phyloP scores from a whole-genome alignment of 2,113 vertebrate genomes.

The Columba janthina region DNA sequence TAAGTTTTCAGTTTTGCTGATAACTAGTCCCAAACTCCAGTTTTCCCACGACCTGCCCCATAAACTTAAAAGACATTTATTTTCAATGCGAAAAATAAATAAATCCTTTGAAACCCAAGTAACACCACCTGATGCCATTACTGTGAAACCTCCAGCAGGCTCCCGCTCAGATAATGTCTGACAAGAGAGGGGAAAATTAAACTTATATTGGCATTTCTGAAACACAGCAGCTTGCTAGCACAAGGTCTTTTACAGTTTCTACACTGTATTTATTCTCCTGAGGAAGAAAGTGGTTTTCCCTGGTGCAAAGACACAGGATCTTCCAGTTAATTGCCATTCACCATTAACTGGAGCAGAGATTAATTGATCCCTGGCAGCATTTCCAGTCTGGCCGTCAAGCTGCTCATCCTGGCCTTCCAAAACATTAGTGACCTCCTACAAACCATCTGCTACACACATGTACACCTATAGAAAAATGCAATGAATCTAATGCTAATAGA shows the following conservation, averaged over 20 bases:
- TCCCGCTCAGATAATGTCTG: background rate
- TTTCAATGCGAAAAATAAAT: background rate
- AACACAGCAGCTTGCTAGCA: background rate
- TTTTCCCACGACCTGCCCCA: background rate
- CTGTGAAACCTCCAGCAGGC: background rate
- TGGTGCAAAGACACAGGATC: background rate
- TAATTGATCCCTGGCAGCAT: background rate
- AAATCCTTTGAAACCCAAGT: background rate
- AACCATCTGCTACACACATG: background rate
- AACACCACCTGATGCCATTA: background rate
- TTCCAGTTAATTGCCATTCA: background rate
- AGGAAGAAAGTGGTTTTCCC: background rate
- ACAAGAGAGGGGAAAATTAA: background rate
- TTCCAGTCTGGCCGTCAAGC: background rate
- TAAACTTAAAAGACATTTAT: background rate
- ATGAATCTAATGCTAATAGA: rapidly evolving
- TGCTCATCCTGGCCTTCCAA: background rate
- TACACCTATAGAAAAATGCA: background rate
- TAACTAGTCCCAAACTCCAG: background rate
- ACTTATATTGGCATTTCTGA: background rate
- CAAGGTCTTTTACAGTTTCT: background rate
- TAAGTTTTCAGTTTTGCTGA: background rate
- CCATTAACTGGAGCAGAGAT: background rate
- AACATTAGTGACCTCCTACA: background rate
- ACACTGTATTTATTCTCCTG: background rate